Conservation (phyloP, 2,888 invertebrate genomes). For the Furcula furcula region DNA sequence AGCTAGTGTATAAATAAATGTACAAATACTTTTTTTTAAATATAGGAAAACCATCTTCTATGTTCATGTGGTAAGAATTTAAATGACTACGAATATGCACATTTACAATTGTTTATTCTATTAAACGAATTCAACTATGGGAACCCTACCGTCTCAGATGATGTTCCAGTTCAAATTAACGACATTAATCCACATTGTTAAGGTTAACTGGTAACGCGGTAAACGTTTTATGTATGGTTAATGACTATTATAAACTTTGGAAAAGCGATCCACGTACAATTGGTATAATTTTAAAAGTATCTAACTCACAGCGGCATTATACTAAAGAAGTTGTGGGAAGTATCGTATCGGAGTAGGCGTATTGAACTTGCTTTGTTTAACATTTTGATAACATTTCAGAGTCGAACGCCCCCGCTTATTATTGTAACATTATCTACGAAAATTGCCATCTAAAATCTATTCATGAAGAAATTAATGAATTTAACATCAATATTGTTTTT, state of each 20-base stretch:
- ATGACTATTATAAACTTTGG: constrained; percentile 20
- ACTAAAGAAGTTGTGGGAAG: constrained; percentile 10
- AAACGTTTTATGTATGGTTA: constrained; percentile 2
- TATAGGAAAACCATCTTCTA: no score
- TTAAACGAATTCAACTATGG: no score
- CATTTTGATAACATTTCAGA: constrained; percentile 18
- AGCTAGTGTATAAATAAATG: no score
- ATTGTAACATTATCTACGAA: constrained; percentile 2
- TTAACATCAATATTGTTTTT: no score
- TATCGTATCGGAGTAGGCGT: constrained; percentile 9
- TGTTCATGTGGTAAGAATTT: no score
- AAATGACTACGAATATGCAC: no score
- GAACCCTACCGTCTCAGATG: no score
- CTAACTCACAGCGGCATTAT: constrained; percentile 10
- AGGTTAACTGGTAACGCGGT: constrained; percentile 1
- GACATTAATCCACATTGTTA: constrained; percentile 26
- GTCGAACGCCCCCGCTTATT: constrained; percentile 7
- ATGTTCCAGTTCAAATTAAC: no score
- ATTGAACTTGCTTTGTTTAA: constrained; percentile 8
- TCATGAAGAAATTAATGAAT: constrained; percentile 6
- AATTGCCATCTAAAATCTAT: constrained; percentile 9
- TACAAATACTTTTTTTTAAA: no score
- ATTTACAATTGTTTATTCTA: no score
- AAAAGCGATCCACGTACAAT: constrained; percentile 8
- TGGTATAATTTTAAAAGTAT: constrained; percentile 7